Conservation (phyloP, 2,888 invertebrate genomes). For the Drosophila emarginata region DNA sequence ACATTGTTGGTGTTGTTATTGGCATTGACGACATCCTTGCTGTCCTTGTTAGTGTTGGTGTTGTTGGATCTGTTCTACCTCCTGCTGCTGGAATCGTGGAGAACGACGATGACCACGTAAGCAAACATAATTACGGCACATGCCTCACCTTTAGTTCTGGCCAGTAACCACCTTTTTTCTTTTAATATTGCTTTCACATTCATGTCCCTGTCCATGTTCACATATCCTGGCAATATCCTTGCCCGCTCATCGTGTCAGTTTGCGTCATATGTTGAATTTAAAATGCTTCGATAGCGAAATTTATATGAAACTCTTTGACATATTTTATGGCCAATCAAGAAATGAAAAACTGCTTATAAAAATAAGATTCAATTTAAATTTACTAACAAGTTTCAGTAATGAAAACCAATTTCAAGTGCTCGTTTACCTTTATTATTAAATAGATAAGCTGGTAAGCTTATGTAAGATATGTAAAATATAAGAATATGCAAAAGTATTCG, state of each 20-base stretch:
- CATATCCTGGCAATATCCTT: conserved; percentile 3
- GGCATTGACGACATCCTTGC: conserved; percentile 50
- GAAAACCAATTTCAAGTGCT: too few species aligned
- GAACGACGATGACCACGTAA: conserved; percentile 65
- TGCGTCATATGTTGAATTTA: conserved; percentile 48
- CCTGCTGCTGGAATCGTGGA: conserved; percentile 31
- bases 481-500: background rate
- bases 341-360: too few species aligned
- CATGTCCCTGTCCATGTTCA: conserved; percentile 14
- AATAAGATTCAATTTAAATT: background rate
- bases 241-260: conserved; percentile 16
- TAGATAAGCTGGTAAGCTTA: too few species aligned
- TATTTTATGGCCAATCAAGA: conserved; percentile 4
- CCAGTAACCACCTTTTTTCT: background rate
- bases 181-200: conserved; percentile 8
- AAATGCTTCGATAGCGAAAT: conserved; percentile 34
- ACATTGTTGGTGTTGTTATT: conserved; percentile 66
- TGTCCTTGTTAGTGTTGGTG: conserved; percentile 14
- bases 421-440: too few species aligned
- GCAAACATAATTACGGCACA: conserved; percentile 73
- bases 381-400: background rate
- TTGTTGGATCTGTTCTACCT: conserved; percentile 1
- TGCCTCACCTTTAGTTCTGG: conserved; percentile 19
- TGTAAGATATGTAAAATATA: too few species aligned
- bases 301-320: conserved; percentile 16